Conservation (phyloP, 2,797 vertebrate genomes). For the Intellagama lesueurii region DNA sequence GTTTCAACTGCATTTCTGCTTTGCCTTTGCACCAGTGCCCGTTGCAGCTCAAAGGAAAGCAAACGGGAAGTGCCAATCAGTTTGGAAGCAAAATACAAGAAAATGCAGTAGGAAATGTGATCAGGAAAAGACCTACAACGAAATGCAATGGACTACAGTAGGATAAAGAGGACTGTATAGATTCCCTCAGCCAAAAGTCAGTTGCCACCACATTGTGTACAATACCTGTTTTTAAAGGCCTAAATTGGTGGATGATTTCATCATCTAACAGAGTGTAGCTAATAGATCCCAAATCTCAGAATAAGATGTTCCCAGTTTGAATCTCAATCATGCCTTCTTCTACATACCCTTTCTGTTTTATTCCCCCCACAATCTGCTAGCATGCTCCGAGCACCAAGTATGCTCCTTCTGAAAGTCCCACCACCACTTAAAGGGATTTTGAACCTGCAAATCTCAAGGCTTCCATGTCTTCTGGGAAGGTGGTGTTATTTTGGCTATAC, state of each 20-base stretch:
- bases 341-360: not conserved
- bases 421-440: not conserved
- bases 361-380: not conserved
- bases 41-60: too few species aligned
- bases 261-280: not conserved
- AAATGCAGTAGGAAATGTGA: too few species aligned
- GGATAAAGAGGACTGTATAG: too few species aligned
- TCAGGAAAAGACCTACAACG: too few species aligned
- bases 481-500: not conserved
- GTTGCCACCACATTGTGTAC: not conserved
- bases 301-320: not conserved
- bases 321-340: not conserved
- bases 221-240: not conserved
- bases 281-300: not conserved
- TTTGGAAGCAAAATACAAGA: too few species aligned
- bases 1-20: too few species aligned
- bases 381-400: not conserved
- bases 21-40: too few species aligned
- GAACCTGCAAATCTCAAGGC: not conserved
- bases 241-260: slow-evolving; percentile 1
- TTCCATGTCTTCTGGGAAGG: not conserved
- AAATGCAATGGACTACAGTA: too few species aligned
- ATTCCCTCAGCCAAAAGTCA: not conserved
- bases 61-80: too few species aligned
- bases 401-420: not conserved